Evolutionary conservation across 2,888 invertebrate species (phyloP), one percentile per base, ranked within the genome.

Genomic region (Ormyrus pomaceus): DNA sequence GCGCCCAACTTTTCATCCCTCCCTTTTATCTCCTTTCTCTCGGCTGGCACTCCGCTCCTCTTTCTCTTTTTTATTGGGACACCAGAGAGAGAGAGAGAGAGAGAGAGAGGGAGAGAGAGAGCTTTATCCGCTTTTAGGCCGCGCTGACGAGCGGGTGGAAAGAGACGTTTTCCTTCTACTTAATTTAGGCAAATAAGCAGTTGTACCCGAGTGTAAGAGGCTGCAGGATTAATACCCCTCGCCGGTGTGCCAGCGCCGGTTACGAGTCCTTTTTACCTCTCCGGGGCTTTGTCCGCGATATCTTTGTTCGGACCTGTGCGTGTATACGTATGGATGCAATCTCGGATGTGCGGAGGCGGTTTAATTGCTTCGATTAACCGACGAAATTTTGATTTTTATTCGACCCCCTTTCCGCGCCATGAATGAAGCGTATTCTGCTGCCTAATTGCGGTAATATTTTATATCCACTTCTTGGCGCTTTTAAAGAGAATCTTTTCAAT

Each of bases 161-260:
- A 56, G 71, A 82, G 80, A 82, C 81, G 51, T 59, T 70, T 83
- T 34, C 34, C 83, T 56, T 71, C 75, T 84, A 79, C 84, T 85
- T 84, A 84, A 85, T 85, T 85, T 84, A 84, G 83, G 82, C 83
- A 83, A 84, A 84, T 84, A 76, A 83, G 79, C 83, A 71, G 81
- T 78, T 77, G 83, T 83, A 83, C 78, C 48, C 62, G 66, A 34
- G 34, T 74, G 68, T 82, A 82, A 80, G 75, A 34, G 34, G 34
- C 34, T 34, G 34, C 34, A 34, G 34, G 34, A 34, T 34, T 34
- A 34, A 34, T 34, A 34, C 34, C 34, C 34, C 34, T 34, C 34
- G 34, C 34, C 34, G 34, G 34, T 1, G 34, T 2, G 34, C 34
- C 34, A 34, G 34, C 34, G 34, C 34, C 34, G 34, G 34, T 34